A percentile compares a stretch with the other conserved stretches of the same genome.
These are phyloP conservation scores for Brachyptera risi DNA, from an alignment of 2,888 invertebrate genomes.

Conservation along the genomic window DNA sequence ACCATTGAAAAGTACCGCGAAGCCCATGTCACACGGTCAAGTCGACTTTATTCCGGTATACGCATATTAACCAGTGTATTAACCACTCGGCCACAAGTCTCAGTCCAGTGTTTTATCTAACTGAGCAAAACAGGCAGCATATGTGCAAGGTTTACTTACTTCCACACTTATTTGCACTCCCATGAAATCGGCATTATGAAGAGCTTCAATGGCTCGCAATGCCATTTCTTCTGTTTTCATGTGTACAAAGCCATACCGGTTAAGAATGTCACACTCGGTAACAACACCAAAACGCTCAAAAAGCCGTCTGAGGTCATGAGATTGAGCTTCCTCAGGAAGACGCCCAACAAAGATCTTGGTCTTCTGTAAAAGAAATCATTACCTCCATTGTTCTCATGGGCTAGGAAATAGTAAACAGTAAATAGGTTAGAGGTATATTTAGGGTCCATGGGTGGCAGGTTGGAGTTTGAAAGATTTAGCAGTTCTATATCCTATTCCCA, in stretches of 20 bases:
- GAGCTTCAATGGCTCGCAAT: conserved; percentile 69
- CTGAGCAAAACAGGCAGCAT: too few relatives aligned
- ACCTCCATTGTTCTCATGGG: background rate
- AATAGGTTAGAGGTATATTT: too few relatives aligned
- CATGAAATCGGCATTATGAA: conserved; percentile 79
- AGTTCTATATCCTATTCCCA: too few relatives aligned
- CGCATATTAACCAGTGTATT: too few relatives aligned
- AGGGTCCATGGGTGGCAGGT: too few relatives aligned
- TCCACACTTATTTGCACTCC: conserved; percentile 82
- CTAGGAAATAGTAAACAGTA: background rate
- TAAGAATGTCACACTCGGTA: conserved; percentile 91
- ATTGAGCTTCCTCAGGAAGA: conserved; percentile 77
- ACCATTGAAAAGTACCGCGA: too few relatives aligned
- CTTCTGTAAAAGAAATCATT: conserved; percentile 44
- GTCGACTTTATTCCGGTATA: too few relatives aligned
- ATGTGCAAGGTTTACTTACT: conserved; percentile 37
- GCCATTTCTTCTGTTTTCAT: conserved; percentile 82
- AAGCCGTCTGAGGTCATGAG: conserved; percentile 73
- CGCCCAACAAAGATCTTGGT: conserved; percentile 93
- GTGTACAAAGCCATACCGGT: conserved; percentile 91
- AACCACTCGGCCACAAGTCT: too few relatives aligned
- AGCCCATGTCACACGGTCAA: too few relatives aligned
- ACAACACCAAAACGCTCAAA: conserved; percentile 86
- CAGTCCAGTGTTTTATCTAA: too few relatives aligned
- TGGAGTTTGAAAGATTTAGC: too few relatives aligned